Evolutionary conservation across 2,113 vertebrate genomes (phyloP).

Genomic region (Synchiropus splendidus): DNA sequence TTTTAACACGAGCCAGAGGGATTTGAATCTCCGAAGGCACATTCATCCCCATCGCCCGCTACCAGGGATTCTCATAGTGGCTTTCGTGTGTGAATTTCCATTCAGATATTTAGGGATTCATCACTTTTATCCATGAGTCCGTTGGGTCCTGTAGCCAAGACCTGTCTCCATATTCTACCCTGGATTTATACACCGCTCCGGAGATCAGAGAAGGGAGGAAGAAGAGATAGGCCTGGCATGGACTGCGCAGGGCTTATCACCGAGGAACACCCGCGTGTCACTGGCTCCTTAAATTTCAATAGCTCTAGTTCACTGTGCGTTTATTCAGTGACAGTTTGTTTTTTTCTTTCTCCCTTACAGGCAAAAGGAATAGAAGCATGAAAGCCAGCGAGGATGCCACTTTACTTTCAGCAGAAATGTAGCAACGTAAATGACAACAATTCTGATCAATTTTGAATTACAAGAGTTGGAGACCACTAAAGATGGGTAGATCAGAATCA

Average conservation of each 20-base stretch:
- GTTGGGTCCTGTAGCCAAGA: constrained; percentile 31
- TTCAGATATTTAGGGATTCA: constrained; percentile 50
- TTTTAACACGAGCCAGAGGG: constrained; percentile 30
- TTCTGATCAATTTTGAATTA: no score
- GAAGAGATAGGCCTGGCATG: constrained; percentile 27
- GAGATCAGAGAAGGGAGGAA: constrained; percentile 29
- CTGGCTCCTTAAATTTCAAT: constrained; percentile 40
- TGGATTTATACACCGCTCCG: constrained; percentile 2
- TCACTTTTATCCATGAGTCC: constrained; percentile 29
- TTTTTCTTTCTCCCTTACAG: no score
- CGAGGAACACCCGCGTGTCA: constrained; percentile 46
- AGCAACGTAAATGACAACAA: no score
- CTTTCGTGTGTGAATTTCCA: constrained; percentile 50
- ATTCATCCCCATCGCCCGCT: constrained; percentile 22
- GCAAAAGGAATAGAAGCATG: no score
- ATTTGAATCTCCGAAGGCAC: constrained; percentile 42
- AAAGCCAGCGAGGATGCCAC: no score
- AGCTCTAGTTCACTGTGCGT: constrained; percentile 32
- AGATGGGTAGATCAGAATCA: no score
- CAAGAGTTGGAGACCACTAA: no score
- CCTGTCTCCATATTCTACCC: constrained; percentile 29
- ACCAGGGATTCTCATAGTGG: constrained; percentile 30
- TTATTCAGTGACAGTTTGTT: constrained; percentile 37
- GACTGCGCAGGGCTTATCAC: constrained; percentile 50
- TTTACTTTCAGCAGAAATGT: no score